Conservation (phyloP, 2,113 vertebrate species). For the Rhinichthys klamathensis region DNA sequence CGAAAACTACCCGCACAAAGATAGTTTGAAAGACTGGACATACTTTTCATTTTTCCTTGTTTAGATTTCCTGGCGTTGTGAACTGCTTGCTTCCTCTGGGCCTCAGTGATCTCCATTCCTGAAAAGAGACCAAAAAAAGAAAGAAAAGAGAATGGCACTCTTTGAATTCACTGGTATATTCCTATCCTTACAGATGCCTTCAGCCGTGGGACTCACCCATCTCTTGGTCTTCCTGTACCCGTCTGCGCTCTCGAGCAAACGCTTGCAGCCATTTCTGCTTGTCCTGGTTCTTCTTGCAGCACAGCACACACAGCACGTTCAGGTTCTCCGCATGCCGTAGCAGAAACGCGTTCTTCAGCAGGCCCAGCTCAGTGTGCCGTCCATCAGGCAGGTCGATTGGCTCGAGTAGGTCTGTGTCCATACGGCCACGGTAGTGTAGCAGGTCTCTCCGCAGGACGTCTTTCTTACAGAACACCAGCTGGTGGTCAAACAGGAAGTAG, state of each 20-base stretch:
- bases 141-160: background rate
- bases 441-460: constrained; percentile 93
- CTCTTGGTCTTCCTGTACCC: constrained; percentile 91
- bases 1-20: background rate
- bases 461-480: constrained; percentile 95
- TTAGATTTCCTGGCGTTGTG: constrained; percentile 89
- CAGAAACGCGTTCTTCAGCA: constrained; percentile 88
- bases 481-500: constrained; percentile 98
- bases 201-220: constrained; percentile 79
- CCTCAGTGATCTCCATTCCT: constrained; percentile 96
- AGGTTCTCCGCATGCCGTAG: constrained; percentile 79
- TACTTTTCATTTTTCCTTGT: constrained; percentile 92
- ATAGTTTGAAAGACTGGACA: constrained; percentile 40
- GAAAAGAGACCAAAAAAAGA: constrained; percentile 56
- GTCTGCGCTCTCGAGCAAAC: constrained; percentile 81
- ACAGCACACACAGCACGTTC: constrained; percentile 83
- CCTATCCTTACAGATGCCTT: background rate
- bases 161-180: background rate
- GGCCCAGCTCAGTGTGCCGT: constrained; percentile 82
- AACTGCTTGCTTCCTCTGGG: constrained; percentile 92
- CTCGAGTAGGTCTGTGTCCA: constrained; percentile 86
- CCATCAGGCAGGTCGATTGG: constrained; percentile 85
- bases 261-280: constrained; percentile 92
- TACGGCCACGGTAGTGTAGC: constrained; percentile 89
- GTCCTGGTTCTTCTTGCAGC: constrained; percentile 89